Evolutionary conservation across 2,888 invertebrate genomes (phyloP).

Genomic region (Priocnemis perturbator): DNA sequence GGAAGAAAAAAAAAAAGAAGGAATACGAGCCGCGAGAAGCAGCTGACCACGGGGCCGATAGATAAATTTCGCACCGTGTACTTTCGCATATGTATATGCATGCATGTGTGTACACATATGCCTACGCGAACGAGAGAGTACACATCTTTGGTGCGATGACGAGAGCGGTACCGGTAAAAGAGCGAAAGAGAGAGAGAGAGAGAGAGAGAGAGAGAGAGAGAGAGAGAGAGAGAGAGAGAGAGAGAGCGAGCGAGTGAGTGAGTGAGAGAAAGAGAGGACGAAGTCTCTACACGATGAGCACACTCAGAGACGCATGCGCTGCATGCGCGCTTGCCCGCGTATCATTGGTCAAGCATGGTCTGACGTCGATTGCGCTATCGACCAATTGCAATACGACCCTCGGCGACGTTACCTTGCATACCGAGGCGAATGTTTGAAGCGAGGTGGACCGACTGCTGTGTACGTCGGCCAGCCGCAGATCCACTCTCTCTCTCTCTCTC

Average conservation of each 20-base stretch:
- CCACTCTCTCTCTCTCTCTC: conserved; percentile 32
- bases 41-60: conserved; percentile 5
- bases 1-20: not conserved
- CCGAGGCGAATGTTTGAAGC: conserved; percentile 52
- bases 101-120: too few relatives aligned
- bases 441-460: conserved; percentile 63
- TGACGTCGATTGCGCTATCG: conserved; percentile 67
- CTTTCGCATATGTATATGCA: conserved; percentile 10
- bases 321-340: conserved; percentile 9
- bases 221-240: too few relatives aligned
- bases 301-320: conserved; percentile 36
- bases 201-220: conserved; percentile 3
- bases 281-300: conserved; percentile 21
- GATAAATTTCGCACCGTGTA: not conserved
- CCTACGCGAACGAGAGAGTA: not conserved
- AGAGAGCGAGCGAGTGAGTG: not conserved
- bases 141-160: not conserved
- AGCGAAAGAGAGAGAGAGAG: not conserved
- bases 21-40: not conserved
- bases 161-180: not conserved
- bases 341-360: conserved; percentile 51
- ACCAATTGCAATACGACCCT: conserved; percentile 61
- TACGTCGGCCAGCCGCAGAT: conserved; percentile 38
- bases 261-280: conserved; percentile 7
- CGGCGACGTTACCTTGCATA: conserved; percentile 53